phyloP scores from a whole-genome alignment of 2,113 vertebrate species.

The Mus spicilegus region DNA sequence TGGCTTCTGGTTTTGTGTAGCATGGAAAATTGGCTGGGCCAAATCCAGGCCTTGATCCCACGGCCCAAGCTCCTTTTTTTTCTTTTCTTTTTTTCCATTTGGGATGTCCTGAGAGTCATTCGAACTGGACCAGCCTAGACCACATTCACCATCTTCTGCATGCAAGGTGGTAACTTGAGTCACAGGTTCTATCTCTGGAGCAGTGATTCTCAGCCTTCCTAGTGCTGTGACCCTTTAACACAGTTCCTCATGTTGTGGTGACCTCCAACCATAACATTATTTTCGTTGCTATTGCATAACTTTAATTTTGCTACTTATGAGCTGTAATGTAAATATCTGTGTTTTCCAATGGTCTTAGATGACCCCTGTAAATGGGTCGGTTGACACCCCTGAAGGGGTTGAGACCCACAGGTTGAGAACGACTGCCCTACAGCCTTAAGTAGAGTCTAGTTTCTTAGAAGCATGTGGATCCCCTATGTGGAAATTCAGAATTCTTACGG shows the following conservation, averaged over 20 bases:
- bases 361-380: not conserved
- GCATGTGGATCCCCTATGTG: not conserved
- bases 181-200: not conserved
- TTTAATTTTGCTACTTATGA: not conserved
- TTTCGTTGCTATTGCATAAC: not conserved
- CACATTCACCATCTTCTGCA: not conserved
- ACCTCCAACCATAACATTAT: not conserved
- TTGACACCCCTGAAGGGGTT: not conserved
- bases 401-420: not conserved
- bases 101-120: not conserved
- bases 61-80: not conserved
- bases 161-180: fast-evolving
- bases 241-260: not conserved
- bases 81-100: too few species aligned
- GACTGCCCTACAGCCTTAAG: not conserved
- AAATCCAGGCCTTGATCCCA: not conserved
- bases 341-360: not conserved
- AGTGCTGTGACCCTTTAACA: not conserved
- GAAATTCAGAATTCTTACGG: not conserved
- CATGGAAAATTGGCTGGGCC: not conserved
- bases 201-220: not conserved
- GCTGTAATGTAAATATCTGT: not conserved
- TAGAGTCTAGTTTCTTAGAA: not conserved
- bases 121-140: not conserved
- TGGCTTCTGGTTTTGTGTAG: not conserved